Evolutionary conservation across 2,888 invertebrate species (phyloP).

Genomic region (Parnassius apollo): DNA sequence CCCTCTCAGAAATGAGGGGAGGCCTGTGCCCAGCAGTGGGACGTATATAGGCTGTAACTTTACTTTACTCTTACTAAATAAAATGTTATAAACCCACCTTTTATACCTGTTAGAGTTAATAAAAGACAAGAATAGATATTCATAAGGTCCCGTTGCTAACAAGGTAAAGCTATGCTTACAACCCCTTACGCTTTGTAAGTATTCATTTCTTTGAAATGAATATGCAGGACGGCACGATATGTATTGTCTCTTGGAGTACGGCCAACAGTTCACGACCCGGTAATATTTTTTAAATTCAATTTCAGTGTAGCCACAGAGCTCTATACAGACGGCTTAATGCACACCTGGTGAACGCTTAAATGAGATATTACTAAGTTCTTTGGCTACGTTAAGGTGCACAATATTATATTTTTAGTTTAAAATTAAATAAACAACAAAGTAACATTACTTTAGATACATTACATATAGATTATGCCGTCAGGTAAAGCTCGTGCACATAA

Average conservation of each 20-base stretch:
- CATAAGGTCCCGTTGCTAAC: conserved; percentile 45
- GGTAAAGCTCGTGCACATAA: too few relatives aligned
- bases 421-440: not conserved
- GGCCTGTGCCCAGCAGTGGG: too few relatives aligned
- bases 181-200: conserved; percentile 36
- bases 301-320: conserved; percentile 75
- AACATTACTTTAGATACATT: too few relatives aligned
- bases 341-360: conserved; percentile 77
- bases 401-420: conserved; percentile 14
- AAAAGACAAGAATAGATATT: too few relatives aligned
- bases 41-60: too few relatives aligned
- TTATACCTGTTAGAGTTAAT: not conserved
- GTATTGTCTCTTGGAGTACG: conserved; percentile 74
- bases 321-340: conserved; percentile 75
- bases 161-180: conserved; percentile 39
- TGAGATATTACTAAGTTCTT: conserved; percentile 61
- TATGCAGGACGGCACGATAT: conserved; percentile 66
- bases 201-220: conserved; percentile 74
- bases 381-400: conserved; percentile 10
- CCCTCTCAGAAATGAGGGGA: too few relatives aligned
- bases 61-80: too few relatives aligned
- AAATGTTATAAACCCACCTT: too few relatives aligned
- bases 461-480: too few relatives aligned
- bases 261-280: conserved; percentile 73
- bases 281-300: conserved; percentile 81